Base-by-base conservation (phyloP, 2,888 invertebrate species). In the Ametastegia equiseti region DNA sequence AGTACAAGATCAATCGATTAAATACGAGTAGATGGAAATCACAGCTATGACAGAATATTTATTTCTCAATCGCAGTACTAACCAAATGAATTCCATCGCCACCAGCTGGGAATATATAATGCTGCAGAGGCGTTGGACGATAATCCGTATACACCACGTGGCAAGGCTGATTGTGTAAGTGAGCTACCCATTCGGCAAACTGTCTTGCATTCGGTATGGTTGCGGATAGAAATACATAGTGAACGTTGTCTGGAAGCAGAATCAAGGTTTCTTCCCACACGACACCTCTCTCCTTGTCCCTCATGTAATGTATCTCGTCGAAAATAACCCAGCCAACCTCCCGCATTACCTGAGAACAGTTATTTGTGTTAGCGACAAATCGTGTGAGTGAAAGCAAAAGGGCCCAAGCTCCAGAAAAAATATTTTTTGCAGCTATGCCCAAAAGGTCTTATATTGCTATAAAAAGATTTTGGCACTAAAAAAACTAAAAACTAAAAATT, bases 301-400 rank as follows among this genome's bases (percentile, higher is more conserved):
- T 95, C 99, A 99, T 99, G 91, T 99, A 99, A 93, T 99, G 99
- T 88, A 99, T 99, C 93, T 99, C 99, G 91, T 99, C 99, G 93
- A 99, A 99, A 80, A 99, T 94, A 1, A 99, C 99, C 99, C 99
- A 99, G 75, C 99, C 99, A 0, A 99, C 99, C 94, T 99, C 99
- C 82, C 99, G 94, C 97, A 99, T 99, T 30, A 99, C 89, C 91
- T 91, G 77, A 57, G 84, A 75, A 57, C 54, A 78, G 45, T n/a
- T 30, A 33, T 57, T n/a, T n/a, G n/a, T n/a, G n/a, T n/a, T n/a
- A n/a, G n/a, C n/a, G n/a, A n/a, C n/a, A n/a, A n/a, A n/a, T n/a
- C n/a, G n/a, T n/a, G n/a, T n/a, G n/a, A n/a, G n/a, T n/a, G n/a
- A n/a, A n/a, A n/a, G n/a, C n/a, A n/a, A n/a, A n/a, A n/a, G n/a